Evolutionary conservation across 2,888 invertebrate species (phyloP), one percentile per base, ranked within the genome.

Genomic region (Drosophila melanosoma): DNA sequence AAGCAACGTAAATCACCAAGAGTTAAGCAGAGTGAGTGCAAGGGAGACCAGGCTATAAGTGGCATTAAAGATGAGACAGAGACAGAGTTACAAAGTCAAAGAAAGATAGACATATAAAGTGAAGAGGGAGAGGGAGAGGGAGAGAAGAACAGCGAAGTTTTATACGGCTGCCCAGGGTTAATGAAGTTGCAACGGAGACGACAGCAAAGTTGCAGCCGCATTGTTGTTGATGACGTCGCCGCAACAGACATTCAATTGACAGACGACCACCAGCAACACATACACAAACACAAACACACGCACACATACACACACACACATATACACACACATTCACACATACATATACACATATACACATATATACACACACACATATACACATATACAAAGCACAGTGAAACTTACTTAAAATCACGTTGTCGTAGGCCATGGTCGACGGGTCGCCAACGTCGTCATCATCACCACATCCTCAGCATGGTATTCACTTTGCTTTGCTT

Each of bases 391-490:
- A 69, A 49, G 61, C 56, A 68, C 36, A 48, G 45, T 53, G 62
- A 81, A 89, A 83, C 84, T 81, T 85, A 91, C 81, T 85, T 76
- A 73, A 85, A 89, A 90, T 87, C 79, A 82, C 79, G 85, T 91
- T 91, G 85, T 74, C 91, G 88, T 90, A 91, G 91, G 91, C 90
- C 90, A 91, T 90, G 91, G 85, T 83, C 84, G 83, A 65, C 70
- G 69, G 57, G 76, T 63, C 72, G 71, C 36, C 67, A 68, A 70
- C 76, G 72, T 81, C 76, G 72, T 81, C 83, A 77, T 80, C 79
- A 78, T 69, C 81, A 76, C 74, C 80, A 83, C 84, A 81, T 77
- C 82, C 77, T 77, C 76, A 65, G 76, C 84, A 74, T 79, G 81
- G 79, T 87, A 84, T 78, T 78, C 84, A 82, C 82, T 75, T 82